Conservation (phyloP, 2,797 vertebrate genomes). For the Centroberyx gerrardi region DNA sequence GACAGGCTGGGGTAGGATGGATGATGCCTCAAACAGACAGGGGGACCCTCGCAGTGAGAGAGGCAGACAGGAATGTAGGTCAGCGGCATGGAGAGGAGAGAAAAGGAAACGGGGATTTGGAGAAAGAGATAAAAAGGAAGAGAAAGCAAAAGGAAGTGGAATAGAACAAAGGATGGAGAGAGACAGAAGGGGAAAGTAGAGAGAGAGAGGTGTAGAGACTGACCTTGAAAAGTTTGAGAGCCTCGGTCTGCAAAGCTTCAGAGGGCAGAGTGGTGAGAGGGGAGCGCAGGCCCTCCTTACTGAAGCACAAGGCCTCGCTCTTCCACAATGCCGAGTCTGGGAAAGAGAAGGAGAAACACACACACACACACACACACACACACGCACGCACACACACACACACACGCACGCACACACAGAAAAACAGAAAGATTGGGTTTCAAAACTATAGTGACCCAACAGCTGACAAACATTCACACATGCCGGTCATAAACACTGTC, state of each 20-base stretch:
- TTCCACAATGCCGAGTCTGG: constrained; percentile 93
- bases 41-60: constrained; percentile 31
- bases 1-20: constrained; percentile 25
- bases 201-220: constrained; percentile 22
- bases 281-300: constrained; percentile 89
- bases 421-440: constrained; percentile 66
- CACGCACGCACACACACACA: constrained; percentile 20
- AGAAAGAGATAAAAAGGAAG: constrained; percentile 42
- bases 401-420: constrained; percentile 14
- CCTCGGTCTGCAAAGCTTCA: constrained; percentile 93
- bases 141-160: constrained; percentile 35
- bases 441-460: constrained; percentile 67
- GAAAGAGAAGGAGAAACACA: constrained; percentile 22
- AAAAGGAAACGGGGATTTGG: constrained; percentile 14
- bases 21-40: constrained; percentile 56
- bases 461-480: constrained; percentile 67
- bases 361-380: constrained; percentile 5
- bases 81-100: neutral
- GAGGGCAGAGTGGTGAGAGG: constrained; percentile 82
- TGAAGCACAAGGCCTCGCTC: constrained; percentile 91
- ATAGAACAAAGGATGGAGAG: constrained; percentile 1
- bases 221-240: constrained; percentile 94
- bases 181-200: neutral
- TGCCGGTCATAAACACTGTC: constrained; percentile 73
- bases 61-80: constrained; percentile 5